phyloP scores from a whole-genome alignment of 2,888 invertebrate species.

The Lasiommata megera region DNA sequence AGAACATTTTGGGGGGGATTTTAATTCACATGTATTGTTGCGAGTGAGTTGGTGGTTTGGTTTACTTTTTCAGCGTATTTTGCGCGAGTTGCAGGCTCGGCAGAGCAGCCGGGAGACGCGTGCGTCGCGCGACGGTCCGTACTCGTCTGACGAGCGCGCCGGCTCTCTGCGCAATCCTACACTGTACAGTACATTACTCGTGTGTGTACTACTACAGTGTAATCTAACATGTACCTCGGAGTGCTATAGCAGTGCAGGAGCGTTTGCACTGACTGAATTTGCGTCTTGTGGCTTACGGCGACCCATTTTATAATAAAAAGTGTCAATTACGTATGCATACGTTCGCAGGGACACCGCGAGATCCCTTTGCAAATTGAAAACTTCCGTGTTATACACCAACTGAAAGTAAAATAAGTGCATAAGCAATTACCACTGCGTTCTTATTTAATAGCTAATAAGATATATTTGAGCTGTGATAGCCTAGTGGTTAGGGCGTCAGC shows the following conservation, averaged over 20 bases:
- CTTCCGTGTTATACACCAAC: not conserved
- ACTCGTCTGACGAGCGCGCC: slow-evolving; percentile 61
- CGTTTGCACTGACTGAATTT: slow-evolving; percentile 24
- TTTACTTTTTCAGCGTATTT: slow-evolving; percentile 34
- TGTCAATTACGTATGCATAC: not conserved
- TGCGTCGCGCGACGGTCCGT: slow-evolving; percentile 53
- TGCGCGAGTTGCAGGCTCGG: slow-evolving; percentile 37
- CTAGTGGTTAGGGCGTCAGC: too few relatives aligned
- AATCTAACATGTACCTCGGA: slow-evolving; percentile 25
- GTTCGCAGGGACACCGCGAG: not conserved
- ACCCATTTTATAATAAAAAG: slow-evolving; percentile 5
- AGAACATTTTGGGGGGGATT: not conserved
- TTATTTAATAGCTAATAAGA: too few relatives aligned
- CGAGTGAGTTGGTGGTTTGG: slow-evolving; percentile 6
- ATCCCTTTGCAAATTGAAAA: not conserved
- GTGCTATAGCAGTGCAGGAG: slow-evolving; percentile 40
- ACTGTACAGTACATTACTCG: slow-evolving; percentile 22
- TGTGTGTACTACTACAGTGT: slow-evolving; percentile 1
- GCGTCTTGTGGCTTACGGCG: slow-evolving; percentile 20
- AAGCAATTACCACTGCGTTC: too few relatives aligned
- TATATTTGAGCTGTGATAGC: too few relatives aligned
- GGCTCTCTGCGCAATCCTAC: slow-evolving; percentile 66
- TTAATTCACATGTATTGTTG: slow-evolving; percentile 12
- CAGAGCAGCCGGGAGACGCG: slow-evolving; percentile 47
- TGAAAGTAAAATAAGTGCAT: not conserved